Base-by-base conservation (phyloP, 2,888 invertebrate species). In the Lamellibrachia satsuma region DNA sequence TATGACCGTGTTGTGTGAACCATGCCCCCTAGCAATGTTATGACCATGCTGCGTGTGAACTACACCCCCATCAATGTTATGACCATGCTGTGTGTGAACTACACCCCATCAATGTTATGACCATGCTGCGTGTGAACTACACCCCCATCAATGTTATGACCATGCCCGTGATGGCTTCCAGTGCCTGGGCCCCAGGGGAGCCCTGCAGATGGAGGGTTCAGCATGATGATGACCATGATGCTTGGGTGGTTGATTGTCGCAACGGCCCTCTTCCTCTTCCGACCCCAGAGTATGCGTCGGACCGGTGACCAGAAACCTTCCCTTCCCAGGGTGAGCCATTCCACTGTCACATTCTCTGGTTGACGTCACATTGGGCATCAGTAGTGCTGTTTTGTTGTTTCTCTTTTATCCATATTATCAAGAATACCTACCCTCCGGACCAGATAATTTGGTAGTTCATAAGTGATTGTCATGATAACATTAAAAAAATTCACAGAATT, bases 161-260 rank as follows among this genome's bases (percentile, higher is more conserved):
- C 92, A 90, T 93, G 27, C 15, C 22, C 27, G 27, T n/a, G 52
- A 57, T 91, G 90, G 52, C 92, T 94, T 95, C 57, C 94, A 97
- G 96, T 96, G 94, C 96, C 96, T 55, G 96, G 96, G 9, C 95
- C 96, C 8, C 95, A 95, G 92, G 94, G 94, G 7, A 93, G 95
- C 52, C 94, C 93, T 11, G 92, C 94, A 3, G 95, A 96, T 93
- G 96, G 95, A 15, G 95, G 96, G 7, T 95, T 95, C 93, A 95
- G 95, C 93, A 96, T 94, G n/a, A 95, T 97, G 95, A 96, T 97
- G 96, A 94, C 96, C 95, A 95, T 96, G 95, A 96, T 97, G 95
- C 95, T 97, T 93, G 97, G 97, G 9, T 97, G 97, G 97, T 94
- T 97, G 52, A 96, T 97, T 75, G 95, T 97, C 93, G 97, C 97